phyloP scores from a whole-genome alignment of 2,888 invertebrate genomes.

The Cataglyphis rosenhaueri region DNA sequence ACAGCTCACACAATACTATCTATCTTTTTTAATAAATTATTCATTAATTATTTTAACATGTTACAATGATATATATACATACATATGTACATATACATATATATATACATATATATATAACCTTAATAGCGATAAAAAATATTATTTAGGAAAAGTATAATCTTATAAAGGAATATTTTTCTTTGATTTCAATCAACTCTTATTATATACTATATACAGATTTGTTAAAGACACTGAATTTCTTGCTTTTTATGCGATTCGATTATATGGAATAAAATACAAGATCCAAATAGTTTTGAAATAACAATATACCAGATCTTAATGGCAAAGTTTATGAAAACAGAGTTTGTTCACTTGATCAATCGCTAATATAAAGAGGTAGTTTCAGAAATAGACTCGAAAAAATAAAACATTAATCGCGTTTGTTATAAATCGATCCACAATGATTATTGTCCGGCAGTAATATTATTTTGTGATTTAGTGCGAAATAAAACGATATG shows the following conservation, averaged over 20 bases:
- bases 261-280: neutral
- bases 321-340: neutral
- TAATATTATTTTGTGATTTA: slow-evolving; percentile 57
- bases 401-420: slow-evolving; percentile 44
- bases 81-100: neutral
- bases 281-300: slow-evolving; percentile 8
- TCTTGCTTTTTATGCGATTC: slow-evolving; percentile 4
- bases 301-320: neutral
- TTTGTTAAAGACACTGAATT: slow-evolving; percentile 38
- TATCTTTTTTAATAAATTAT: slow-evolving; percentile 20
- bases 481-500: slow-evolving; percentile 40
- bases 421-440: slow-evolving; percentile 43
- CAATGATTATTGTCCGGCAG: slow-evolving; percentile 75
- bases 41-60: slow-evolving; percentile 2
- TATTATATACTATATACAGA: slow-evolving; percentile 43
- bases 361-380: slow-evolving; percentile 34
- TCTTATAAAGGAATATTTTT: slow-evolving; percentile 33
- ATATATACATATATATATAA: neutral
- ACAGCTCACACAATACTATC: slow-evolving; percentile 11
- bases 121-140: slow-evolving; percentile 45
- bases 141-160: slow-evolving; percentile 33
- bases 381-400: slow-evolving; percentile 44
- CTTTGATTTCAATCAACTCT: slow-evolving; percentile 42
- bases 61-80: slow-evolving; percentile 1
- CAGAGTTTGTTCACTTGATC: neutral